Evolutionary conservation across 2,888 invertebrate species (phyloP).

Genomic region (Aquatica leii): DNA sequence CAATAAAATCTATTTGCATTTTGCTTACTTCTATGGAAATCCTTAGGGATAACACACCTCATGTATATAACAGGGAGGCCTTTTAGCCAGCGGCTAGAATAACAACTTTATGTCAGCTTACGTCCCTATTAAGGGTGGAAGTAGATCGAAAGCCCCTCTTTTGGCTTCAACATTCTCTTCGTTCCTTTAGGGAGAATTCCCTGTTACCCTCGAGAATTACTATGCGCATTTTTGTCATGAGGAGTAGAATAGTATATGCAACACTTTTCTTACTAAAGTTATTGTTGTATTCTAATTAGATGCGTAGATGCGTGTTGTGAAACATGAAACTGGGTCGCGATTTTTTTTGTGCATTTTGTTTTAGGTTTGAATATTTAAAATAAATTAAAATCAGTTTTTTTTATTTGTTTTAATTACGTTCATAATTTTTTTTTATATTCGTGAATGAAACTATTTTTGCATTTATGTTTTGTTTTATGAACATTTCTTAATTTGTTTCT

Average conservation of each 20-base stretch:
- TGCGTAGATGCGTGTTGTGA: neutral
- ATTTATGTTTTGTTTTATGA: too few species aligned
- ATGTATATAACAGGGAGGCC: conserved; percentile 35
- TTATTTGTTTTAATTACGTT: too few species aligned
- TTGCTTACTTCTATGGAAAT: conserved; percentile 25
- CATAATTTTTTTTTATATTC: too few species aligned
- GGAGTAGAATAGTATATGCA: conserved; percentile 4
- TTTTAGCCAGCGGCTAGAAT: conserved; percentile 42
- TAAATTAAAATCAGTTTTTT: too few species aligned
- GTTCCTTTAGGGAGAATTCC: conserved; percentile 25
- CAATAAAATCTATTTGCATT: conserved; percentile 22
- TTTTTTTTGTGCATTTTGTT: too few species aligned
- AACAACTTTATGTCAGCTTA: conserved; percentile 43
- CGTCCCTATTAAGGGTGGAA: conserved; percentile 34
- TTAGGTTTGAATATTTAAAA: too few species aligned
- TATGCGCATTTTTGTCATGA: conserved; percentile 17
- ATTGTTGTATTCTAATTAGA: neutral
- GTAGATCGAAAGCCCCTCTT: conserved; percentile 25
- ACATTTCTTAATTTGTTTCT: too few species aligned
- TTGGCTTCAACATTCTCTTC: conserved; percentile 21
- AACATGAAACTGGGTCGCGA: neutral
- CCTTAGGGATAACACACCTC: conserved; percentile 37
- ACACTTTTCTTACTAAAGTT: too few species aligned
- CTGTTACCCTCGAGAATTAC: conserved; percentile 18
- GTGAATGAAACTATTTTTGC: too few species aligned